A percentile compares a stretch with the other conserved stretches of the same genome.
Conservation (phyloP, 2,888 invertebrate species). For the Gnatocerus cornutus region DNA sequence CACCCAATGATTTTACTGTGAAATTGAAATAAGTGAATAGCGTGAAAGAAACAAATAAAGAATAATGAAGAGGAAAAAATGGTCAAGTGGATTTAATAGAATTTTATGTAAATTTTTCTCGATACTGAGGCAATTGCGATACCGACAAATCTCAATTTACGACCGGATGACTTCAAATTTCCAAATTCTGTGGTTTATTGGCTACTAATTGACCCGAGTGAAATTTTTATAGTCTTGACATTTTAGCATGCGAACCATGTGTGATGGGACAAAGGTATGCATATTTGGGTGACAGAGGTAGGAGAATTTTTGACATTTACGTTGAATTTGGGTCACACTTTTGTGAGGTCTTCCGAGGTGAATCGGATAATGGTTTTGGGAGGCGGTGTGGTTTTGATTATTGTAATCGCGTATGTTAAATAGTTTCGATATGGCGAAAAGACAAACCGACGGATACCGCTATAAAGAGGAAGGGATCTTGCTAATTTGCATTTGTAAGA, state of each 20-base stretch:
- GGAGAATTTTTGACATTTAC: slow-evolving; percentile 25
- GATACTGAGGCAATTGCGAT: not conserved
- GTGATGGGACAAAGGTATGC: slow-evolving; percentile 32
- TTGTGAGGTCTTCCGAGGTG: slow-evolving; percentile 7
- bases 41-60: slow-evolving; percentile 7
- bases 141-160: slow-evolving; percentile 8
- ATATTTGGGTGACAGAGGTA: not conserved
- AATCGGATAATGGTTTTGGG: slow-evolving; percentile 1
- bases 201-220: slow-evolving; percentile 1
- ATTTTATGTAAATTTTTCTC: slow-evolving; percentile 31
- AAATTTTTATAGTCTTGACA: slow-evolving; percentile 22
- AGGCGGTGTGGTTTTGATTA: slow-evolving; percentile 25
- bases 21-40: not conserved
- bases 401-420: slow-evolving; percentile 33
- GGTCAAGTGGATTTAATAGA: slow-evolving; percentile 9
- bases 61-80: slow-evolving; percentile 4
- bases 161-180: not conserved
- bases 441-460: slow-evolving; percentile 32
- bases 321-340: slow-evolving; percentile 29
- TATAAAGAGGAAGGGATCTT: slow-evolving; percentile 21
- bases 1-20: slow-evolving; percentile 10
- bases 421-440: slow-evolving; percentile 14
- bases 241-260: slow-evolving; percentile 19
- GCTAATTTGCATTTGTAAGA: slow-evolving; percentile 28
- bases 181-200: not conserved